A percentile compares a stretch with the other conserved stretches of the same genome.
Conservation (phyloP, 2,888 invertebrate genomes). For the Macrostomum cliftonense region DNA sequence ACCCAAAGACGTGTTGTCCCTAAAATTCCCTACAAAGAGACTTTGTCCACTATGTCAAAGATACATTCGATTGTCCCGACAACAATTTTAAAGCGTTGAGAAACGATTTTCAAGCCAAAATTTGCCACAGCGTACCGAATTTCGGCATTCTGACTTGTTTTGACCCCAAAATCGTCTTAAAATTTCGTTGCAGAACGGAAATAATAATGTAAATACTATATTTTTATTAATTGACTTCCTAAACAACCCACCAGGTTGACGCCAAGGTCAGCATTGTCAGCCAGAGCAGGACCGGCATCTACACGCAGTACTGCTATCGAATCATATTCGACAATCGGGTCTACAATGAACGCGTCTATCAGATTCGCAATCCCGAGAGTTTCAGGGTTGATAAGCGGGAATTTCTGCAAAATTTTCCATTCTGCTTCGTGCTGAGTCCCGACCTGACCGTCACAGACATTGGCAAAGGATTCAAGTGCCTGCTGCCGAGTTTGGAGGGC, state of each 20-base stretch:
- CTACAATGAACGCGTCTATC: slow-evolving; percentile 33
- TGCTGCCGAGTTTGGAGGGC: slow-evolving; percentile 46
- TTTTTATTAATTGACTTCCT: too few relatives aligned
- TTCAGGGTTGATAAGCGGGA: slow-evolving; percentile 27
- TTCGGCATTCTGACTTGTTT: too few relatives aligned
- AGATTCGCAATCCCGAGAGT: slow-evolving; percentile 20
- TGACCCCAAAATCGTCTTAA: too few relatives aligned
- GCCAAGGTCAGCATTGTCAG: too few relatives aligned
- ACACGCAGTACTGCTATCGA: slow-evolving; percentile 42
- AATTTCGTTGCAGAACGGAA: slow-evolving; percentile 9
- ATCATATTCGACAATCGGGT: slow-evolving; percentile 68
- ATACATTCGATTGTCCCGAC: too few relatives aligned
- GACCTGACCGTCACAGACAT: slow-evolving; percentile 55
- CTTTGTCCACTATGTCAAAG: too few relatives aligned
- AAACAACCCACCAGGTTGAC: slow-evolving; percentile 55
- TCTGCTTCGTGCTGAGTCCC: slow-evolving; percentile 56
- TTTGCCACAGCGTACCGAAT: too few relatives aligned
- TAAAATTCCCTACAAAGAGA: too few relatives aligned
- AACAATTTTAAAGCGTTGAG: too few relatives aligned
- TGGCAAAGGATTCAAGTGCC: slow-evolving; percentile 51
- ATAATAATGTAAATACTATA: too few relatives aligned
- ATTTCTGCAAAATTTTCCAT: slow-evolving; percentile 64
- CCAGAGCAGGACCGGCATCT: slow-evolving; percentile 2
- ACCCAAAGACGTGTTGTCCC: too few relatives aligned
- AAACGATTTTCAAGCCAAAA: too few relatives aligned